Evolutionary conservation across 1,140 invertebrate genomes (phyloP).

Genomic region (Amphibalanus amphitrite): DNA sequence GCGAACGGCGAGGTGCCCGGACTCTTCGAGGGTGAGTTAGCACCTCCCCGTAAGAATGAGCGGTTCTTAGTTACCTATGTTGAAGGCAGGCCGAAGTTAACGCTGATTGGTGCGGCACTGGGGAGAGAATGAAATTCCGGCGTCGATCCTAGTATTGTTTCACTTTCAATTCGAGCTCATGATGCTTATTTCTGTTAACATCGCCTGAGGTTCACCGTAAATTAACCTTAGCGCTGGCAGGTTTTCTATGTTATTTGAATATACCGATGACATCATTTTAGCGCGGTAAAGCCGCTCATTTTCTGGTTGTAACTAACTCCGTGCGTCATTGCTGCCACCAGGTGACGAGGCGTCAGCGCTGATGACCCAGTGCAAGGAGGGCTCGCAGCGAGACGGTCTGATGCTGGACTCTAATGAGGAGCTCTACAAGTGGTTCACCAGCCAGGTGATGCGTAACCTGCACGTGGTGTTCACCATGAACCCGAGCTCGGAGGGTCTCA

Average conservation of each 20-base stretch:
- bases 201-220: no score
- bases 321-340: slow-evolving; percentile 14
- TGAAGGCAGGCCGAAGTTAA: no score
- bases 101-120: no score
- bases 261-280: no score
- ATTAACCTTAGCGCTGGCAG: no score
- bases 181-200: no score
- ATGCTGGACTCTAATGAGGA: slow-evolving; percentile 99
- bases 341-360: slow-evolving; percentile 94
- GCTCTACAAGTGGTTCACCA: slow-evolving; percentile 96
- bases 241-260: no score
- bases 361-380: slow-evolving; percentile 99
- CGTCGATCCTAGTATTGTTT: no score
- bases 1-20: slow-evolving; percentile 98
- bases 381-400: slow-evolving; percentile 87
- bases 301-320: neutral
- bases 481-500: slow-evolving; percentile 91
- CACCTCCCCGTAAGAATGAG: no score
- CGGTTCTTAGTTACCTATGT: slow-evolving; percentile 7
- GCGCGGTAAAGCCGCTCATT: no score
- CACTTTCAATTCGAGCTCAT: no score
- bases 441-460: slow-evolving; percentile 95
- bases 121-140: no score
- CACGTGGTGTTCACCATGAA: slow-evolving; percentile 99
- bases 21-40: slow-evolving; percentile 30